Percentiles rank a stretch among this genome's conserved stretches.
Conservation (phyloP, 1,140 invertebrate species). For the Temnothorax curvispinosus region DNA sequence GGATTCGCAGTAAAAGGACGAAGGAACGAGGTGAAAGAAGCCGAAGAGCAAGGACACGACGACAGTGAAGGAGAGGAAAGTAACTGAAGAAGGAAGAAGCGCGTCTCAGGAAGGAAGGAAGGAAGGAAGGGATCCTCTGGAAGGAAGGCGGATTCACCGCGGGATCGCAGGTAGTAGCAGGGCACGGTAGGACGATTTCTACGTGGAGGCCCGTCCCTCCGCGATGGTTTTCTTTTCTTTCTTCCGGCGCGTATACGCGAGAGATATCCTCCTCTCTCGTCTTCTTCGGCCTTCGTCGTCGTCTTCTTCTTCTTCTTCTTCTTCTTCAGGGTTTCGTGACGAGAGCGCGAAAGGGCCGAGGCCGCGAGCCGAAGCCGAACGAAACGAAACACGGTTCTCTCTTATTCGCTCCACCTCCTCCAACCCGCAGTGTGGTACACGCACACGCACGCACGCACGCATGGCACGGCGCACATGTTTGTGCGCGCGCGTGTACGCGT, state of each 20-base stretch:
- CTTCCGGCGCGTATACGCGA: constrained; percentile 61
- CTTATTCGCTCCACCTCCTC: constrained; percentile 77
- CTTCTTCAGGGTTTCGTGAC: constrained; percentile 77
- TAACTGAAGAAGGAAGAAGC: constrained; percentile 65
- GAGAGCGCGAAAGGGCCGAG: constrained; percentile 73
- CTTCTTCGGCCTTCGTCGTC: constrained; percentile 2
- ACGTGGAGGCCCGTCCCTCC: constrained; percentile 73
- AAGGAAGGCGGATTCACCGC: constrained; percentile 75
- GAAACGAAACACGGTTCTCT: constrained; percentile 79
- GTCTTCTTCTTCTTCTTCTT: constrained; percentile 52
- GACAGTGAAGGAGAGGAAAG: constrained; percentile 35
- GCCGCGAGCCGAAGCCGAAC: constrained; percentile 78
- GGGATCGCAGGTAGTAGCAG: constrained; percentile 77
- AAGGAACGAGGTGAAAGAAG: neutral
- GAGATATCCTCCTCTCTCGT: constrained; percentile 25
- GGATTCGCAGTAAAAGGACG: neutral
- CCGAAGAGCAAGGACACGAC: neutral
- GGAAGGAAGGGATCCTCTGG: constrained; percentile 74
- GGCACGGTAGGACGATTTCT: constrained; percentile 74
- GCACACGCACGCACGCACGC: neutral
- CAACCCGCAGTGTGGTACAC: constrained; percentile 59
- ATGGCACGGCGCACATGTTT: neutral
- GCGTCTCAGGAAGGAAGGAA: constrained; percentile 50
- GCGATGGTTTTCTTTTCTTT: constrained; percentile 71
- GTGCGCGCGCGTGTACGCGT: neutral